phyloP scores from a whole-genome alignment of 1,140 invertebrate species.

The Drosophila nigrodunni region DNA sequence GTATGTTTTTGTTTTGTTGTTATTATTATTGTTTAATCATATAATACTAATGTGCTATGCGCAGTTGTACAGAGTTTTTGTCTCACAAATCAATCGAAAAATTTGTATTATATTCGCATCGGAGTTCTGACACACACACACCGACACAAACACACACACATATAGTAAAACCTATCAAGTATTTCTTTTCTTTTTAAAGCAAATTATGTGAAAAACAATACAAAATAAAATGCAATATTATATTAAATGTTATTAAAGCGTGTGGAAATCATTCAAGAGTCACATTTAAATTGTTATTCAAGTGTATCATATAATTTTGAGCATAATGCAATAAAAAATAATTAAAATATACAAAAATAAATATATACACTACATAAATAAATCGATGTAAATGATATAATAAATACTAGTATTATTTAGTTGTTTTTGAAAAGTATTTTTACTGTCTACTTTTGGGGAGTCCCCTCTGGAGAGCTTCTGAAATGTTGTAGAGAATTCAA shows the following conservation, averaged over 20 bases:
- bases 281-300: constrained; percentile 66
- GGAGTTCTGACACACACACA: constrained; percentile 3
- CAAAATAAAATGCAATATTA: constrained; percentile 61
- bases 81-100: constrained; percentile 45
- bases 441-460: neutral
- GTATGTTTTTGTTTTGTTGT: constrained; percentile 50
- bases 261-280: constrained; percentile 23
- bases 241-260: constrained; percentile 43
- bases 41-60: constrained; percentile 33
- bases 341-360: constrained; percentile 41
- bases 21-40: constrained; percentile 71
- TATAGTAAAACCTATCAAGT: constrained; percentile 47
- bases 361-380: constrained; percentile 38
- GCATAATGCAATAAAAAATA: constrained; percentile 55
- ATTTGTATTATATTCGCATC: constrained; percentile 63
- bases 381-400: constrained; percentile 40
- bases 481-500: neutral
- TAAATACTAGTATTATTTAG: constrained; percentile 11
- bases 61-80: constrained; percentile 73
- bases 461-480: neutral
- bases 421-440: constrained; percentile 4
- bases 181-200: constrained; percentile 49
- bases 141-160: constrained; percentile 42
- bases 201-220: constrained; percentile 42
- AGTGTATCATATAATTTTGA: constrained; percentile 70